Evolutionary conservation across 2,797 vertebrate genomes (phyloP).

Genomic region (Eurystomus glaucurus): DNA sequence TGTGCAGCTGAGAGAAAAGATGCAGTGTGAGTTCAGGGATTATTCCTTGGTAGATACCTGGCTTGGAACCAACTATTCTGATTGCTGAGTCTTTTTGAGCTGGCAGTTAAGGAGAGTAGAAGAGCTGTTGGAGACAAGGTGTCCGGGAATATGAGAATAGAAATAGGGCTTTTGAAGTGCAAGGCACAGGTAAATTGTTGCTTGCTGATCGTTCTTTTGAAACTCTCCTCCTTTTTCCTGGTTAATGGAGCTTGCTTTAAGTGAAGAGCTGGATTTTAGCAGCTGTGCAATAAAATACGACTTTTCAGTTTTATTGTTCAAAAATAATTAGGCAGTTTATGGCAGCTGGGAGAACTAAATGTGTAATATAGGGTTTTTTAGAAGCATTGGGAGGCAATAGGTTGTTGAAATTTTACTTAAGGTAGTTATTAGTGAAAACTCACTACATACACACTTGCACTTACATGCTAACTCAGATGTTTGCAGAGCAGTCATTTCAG

Average conservation of each 20-base stretch:
- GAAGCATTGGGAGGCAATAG: neutral
- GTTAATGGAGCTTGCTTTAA: neutral
- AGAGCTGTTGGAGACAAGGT: neutral
- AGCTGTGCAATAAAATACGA: neutral
- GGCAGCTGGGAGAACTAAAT: neutral
- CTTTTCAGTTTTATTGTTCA: neutral
- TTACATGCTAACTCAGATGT: accelerated
- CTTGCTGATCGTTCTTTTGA: neutral
- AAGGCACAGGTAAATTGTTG: neutral
- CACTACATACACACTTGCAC: accelerated
- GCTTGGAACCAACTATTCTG: neutral
- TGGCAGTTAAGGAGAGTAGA: neutral
- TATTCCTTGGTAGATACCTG: neutral
- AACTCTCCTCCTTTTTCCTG: neutral
- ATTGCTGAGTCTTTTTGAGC: neutral
- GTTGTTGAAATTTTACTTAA: neutral
- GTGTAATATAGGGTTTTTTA: neutral
- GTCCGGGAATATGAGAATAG: accelerated
- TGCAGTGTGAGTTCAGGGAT: neutral
- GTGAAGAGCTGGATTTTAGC: neutral
- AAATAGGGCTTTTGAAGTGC: neutral
- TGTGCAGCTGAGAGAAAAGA: neutral
- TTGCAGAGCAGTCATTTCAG: neutral
- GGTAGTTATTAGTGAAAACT: neutral
- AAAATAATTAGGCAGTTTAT: neutral